Conservation (phyloP, 2,797 vertebrate genomes). For the Semaprochilodus insignis region DNA sequence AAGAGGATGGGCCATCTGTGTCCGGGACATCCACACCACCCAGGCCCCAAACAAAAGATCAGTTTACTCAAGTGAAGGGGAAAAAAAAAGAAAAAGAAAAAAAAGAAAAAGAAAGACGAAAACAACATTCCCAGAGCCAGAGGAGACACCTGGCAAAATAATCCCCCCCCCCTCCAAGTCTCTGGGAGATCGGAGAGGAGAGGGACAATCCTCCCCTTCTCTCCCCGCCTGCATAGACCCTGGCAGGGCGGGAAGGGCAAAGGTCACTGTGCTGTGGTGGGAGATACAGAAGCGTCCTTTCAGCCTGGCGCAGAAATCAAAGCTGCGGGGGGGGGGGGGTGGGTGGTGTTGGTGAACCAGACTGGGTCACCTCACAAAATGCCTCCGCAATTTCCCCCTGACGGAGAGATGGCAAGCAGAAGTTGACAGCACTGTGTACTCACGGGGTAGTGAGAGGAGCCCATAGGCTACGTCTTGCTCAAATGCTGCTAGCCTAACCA, state of each 20-base stretch:
- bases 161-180: constrained; percentile 46
- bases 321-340: constrained; percentile 50
- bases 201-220: constrained; percentile 59
- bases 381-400: constrained; percentile 57
- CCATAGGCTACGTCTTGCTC: not conserved
- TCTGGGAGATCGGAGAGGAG: constrained; percentile 30
- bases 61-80: constrained; percentile 60
- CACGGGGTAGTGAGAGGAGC: constrained; percentile 47
- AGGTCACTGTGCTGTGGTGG: constrained; percentile 48
- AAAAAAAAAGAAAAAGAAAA: constrained; percentile 45
- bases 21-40: constrained; percentile 61
- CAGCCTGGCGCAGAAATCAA: constrained; percentile 61
- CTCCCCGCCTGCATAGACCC: constrained; percentile 23
- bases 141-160: constrained; percentile 80
- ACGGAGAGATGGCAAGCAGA: constrained; percentile 18
- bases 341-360: constrained; percentile 36
- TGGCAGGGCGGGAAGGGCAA: constrained; percentile 28
- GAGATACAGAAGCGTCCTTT: constrained; percentile 64
- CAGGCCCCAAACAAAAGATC: constrained; percentile 64
- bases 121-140: constrained; percentile 69
- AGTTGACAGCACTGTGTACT: constrained; percentile 46
- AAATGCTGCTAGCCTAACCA: not conserved
- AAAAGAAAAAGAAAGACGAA: constrained; percentile 14
- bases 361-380: constrained; percentile 54
- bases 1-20: constrained; percentile 61